These are phyloP conservation scores for Geopemphigus sp. DNA, from an alignment of 1,140 invertebrate genomes.

Conservation along the genomic window DNA sequence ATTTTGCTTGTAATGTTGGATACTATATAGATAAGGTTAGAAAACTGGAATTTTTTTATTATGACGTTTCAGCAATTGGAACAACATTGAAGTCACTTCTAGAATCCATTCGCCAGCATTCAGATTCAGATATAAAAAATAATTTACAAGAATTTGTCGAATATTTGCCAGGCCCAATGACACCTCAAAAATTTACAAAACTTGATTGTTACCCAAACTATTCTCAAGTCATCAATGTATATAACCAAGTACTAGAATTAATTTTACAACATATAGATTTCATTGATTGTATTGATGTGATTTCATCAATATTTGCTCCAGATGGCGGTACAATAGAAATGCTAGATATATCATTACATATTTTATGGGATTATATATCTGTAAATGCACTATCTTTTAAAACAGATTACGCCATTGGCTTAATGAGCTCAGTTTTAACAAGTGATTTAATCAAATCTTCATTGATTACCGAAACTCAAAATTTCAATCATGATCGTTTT, in stretches of 20 bases:
- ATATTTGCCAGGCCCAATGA: conserved; percentile 63
- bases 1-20: neutral
- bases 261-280: conserved; percentile 28
- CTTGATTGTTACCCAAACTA: conserved; percentile 56
- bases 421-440: conserved; percentile 60
- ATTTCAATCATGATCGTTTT: conserved; percentile 56
- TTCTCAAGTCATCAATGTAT: conserved; percentile 55
- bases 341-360: conserved; percentile 25
- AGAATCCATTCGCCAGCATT: conserved; percentile 36
- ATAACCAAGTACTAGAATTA: conserved; percentile 26
- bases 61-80: conserved; percentile 28
- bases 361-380: conserved; percentile 6
- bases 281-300: neutral
- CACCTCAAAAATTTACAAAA: conserved; percentile 66
- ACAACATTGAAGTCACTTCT: conserved; percentile 26
- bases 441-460: conserved; percentile 61
- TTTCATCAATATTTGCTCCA: conserved; percentile 19
- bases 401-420: conserved; percentile 55
- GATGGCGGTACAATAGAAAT: conserved; percentile 30
- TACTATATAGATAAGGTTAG: conserved; percentile 8
- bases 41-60: conserved; percentile 47
- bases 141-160: conserved; percentile 35
- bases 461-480: conserved; percentile 55
- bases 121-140: conserved; percentile 23
- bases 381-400: conserved; percentile 5